Base-by-base conservation (phyloP, 2,888 invertebrate genomes). In the Unio pictorum region DNA sequence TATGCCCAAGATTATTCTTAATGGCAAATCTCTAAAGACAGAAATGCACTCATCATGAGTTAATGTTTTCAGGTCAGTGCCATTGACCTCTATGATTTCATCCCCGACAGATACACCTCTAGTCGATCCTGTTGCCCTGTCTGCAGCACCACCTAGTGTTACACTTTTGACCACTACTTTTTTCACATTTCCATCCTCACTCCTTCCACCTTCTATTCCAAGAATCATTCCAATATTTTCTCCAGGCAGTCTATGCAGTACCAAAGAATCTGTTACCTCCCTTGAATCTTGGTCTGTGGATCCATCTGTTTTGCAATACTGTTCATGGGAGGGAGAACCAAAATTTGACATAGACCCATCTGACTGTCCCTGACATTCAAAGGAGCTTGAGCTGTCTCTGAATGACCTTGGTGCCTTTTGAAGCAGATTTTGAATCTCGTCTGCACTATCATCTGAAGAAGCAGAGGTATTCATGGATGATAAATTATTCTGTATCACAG, bases 141-240 rank as follows among this genome's bases (percentile, higher is more conserved):
- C 84, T 0, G 87, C 87, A 57, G 88, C 86, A 5, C 88, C 87
- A 23, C 86, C 87, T 70, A 85, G 82, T 45, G 82, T 82, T 20
- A 88, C 82, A 67, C 82, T 84, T 66, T 86, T 84, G 30, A 97
- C 96, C 76, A 95, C 94, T 65, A 97, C 92, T 80, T 95, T 92
- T 73, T 94, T 93, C 1, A 97, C 95, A 81, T 93, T 93, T 87
- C 96, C 95, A 17, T 93, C 92, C 56, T 94, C 94, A 80, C 95
- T 94, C 58, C 95, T 94, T 20, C 96, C 96, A 60, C 96, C 96
- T 91, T 97, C 96, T 87, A 97, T 96, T 88, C 96, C 96, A 1
- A 97, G 91, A 0, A 96, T 96, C 86, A 97, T 95, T 2, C 97
- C 97, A 11, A 97, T 92, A 58, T 96, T 93, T 87, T 97, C 97